Evolutionary conservation across 2,888 invertebrate species (phyloP).

Genomic region (Margaritifera margaritifera): DNA sequence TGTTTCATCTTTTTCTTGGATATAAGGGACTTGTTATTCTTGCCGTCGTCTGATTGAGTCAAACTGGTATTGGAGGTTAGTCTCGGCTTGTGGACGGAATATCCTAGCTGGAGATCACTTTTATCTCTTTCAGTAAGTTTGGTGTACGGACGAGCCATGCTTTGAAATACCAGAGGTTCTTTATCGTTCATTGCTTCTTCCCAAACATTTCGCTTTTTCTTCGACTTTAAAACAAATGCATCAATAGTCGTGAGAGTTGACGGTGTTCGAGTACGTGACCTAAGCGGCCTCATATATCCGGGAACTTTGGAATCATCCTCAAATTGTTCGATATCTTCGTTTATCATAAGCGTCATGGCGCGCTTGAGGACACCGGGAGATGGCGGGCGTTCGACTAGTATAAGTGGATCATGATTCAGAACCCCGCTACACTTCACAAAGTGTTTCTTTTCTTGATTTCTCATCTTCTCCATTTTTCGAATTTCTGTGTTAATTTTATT

Average conservation of each 20-base stretch:
- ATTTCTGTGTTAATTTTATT: slow-evolving; percentile 48
- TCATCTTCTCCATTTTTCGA: slow-evolving; percentile 44
- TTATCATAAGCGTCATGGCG: slow-evolving; percentile 33
- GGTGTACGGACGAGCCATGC: slow-evolving; percentile 53
- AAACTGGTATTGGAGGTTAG: slow-evolving; percentile 26
- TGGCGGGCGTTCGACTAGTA: slow-evolving; percentile 60
- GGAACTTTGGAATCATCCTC: slow-evolving; percentile 41
- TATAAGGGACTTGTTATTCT: slow-evolving; percentile 8
- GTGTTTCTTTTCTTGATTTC: slow-evolving; percentile 49
- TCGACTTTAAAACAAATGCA: slow-evolving; percentile 54
- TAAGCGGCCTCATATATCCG: slow-evolving; percentile 57
- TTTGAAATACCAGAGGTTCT: slow-evolving; percentile 46
- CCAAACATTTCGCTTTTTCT: slow-evolving; percentile 64
- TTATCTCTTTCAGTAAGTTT: slow-evolving; percentile 50
- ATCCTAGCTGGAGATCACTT: slow-evolving; percentile 51
- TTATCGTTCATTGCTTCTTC: slow-evolving; percentile 53
- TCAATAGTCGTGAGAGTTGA: slow-evolving; percentile 62
- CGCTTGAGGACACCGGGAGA: slow-evolving; percentile 46
- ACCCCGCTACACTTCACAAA: slow-evolving; percentile 52
- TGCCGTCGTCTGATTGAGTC: slow-evolving; percentile 18
- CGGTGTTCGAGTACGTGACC: slow-evolving; percentile 51
- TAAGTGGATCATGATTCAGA: slow-evolving; percentile 60
- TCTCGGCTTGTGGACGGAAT: slow-evolving; percentile 54
- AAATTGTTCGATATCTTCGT: slow-evolving; percentile 20
- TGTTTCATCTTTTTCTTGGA: slow-evolving; percentile 10